Conservation (phyloP, 2,888 invertebrate genomes). For the Machimus rusticus region DNA sequence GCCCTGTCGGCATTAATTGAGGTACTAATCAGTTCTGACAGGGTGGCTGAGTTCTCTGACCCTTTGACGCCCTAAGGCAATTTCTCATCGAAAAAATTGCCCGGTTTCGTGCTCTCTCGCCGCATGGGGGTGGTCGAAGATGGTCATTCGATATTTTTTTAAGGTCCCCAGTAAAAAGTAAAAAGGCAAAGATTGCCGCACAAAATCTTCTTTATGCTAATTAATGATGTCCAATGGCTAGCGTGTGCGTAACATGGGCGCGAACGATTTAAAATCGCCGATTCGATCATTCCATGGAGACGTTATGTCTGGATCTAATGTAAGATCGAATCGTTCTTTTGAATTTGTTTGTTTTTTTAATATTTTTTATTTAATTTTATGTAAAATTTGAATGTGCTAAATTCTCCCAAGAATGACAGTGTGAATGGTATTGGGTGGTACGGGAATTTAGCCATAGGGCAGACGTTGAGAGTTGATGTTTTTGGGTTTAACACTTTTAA, state of each 20-base stretch:
- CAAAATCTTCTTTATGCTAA: neutral
- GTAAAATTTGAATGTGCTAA: neutral
- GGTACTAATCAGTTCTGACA: neutral
- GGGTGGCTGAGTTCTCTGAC: neutral
- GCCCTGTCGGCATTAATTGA: neutral
- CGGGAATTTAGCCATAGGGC: neutral
- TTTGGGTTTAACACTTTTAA: neutral
- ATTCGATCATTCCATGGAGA: neutral
- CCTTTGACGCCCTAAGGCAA: neutral
- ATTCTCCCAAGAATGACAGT: neutral
- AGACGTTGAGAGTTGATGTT: neutral
- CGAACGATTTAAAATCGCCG: neutral
- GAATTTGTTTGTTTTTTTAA: neutral
- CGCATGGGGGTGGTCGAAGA: neutral
- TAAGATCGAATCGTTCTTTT: neutral
- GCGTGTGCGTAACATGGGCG: neutral
- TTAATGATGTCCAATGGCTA: neutral
- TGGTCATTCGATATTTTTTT: neutral
- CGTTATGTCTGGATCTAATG: neutral
- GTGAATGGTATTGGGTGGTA: conserved; percentile 23
- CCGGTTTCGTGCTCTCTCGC: neutral
- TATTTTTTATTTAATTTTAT: neutral
- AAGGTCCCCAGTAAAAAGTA: neutral
- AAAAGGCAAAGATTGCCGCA: neutral
- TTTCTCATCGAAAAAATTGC: neutral